These are phyloP conservation scores for Drosophila suzukii DNA, from an alignment of 1,140 invertebrate species.

Conservation along the genomic window DNA sequence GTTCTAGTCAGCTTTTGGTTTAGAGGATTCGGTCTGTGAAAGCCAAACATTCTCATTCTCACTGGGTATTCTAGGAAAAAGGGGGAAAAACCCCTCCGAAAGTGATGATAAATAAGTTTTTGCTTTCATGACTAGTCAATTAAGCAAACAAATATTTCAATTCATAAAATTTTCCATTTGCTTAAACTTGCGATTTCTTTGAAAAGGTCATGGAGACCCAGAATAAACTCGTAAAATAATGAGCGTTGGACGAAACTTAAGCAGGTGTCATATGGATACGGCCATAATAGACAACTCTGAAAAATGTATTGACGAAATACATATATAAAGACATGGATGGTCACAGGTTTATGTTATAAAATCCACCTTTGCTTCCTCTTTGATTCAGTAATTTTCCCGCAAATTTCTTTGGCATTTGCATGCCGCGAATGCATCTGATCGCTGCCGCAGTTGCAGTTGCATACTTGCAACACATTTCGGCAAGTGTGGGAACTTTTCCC, in stretches of 20 bases:
- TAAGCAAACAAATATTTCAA: no score
- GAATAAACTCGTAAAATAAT: no score
- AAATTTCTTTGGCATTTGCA: conserved; percentile 71
- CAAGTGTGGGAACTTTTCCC: conserved; percentile 71
- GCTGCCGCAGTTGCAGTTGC: conserved; percentile 5
- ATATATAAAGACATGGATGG: neutral
- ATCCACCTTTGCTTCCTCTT: neutral
- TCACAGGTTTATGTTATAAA: neutral
- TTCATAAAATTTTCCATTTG: no score
- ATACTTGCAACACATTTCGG: conserved; percentile 71
- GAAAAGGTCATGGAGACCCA: no score
- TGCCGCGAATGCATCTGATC: conserved; percentile 48
- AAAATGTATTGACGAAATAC: neutral
- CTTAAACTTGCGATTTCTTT: no score
- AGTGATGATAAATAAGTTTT: no score
- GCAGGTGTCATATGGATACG: no score
- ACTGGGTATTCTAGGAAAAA: neutral
- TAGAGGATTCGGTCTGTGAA: neutral
- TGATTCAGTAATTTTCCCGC: conserved; percentile 35
- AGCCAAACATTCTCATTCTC: neutral
- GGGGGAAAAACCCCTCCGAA: no score
- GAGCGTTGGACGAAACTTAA: no score
- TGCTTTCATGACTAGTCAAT: no score
- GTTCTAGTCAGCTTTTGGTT: no score
- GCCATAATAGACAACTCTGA: no score